phyloP scores from a whole-genome alignment of 2,797 vertebrate genomes.

The Anguilla marmorata region DNA sequence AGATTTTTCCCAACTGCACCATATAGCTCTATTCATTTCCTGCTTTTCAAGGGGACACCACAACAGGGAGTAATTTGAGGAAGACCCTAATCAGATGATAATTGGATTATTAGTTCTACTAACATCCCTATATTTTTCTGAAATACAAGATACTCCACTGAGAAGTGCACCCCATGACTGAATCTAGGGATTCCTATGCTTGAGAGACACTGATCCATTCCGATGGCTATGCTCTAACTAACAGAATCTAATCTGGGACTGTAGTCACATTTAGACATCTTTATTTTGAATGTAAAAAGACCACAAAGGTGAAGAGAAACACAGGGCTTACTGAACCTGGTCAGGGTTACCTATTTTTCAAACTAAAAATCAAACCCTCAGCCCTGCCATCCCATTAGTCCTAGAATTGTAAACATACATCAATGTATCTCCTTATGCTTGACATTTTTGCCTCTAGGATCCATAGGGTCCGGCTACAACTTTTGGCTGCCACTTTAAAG shows the following conservation, averaged over 20 bases:
- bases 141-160: neutral
- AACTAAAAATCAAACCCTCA: too few species aligned
- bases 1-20: slow-evolving; percentile 1
- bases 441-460: too few species aligned
- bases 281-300: neutral
- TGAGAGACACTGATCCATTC: neutral
- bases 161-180: neutral
- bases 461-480: too few species aligned
- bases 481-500: too few species aligned
- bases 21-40: slow-evolving; percentile 29
- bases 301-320: neutral
- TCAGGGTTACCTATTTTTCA: neutral
- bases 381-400: too few species aligned
- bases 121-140: neutral
- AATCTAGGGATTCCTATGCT: neutral
- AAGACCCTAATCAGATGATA: neutral
- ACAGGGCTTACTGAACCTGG: neutral
- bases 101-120: neutral
- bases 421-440: too few species aligned
- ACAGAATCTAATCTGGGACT: neutral
- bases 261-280: neutral
- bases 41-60: neutral
- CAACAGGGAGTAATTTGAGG: neutral
- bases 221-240: neutral
- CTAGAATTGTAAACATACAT: too few species aligned